Percentiles rank a stretch among this genome's conserved stretches.
Evolutionary conservation across 2,888 invertebrate species (phyloP).

Genomic region (Silvanus unidentatus): DNA sequence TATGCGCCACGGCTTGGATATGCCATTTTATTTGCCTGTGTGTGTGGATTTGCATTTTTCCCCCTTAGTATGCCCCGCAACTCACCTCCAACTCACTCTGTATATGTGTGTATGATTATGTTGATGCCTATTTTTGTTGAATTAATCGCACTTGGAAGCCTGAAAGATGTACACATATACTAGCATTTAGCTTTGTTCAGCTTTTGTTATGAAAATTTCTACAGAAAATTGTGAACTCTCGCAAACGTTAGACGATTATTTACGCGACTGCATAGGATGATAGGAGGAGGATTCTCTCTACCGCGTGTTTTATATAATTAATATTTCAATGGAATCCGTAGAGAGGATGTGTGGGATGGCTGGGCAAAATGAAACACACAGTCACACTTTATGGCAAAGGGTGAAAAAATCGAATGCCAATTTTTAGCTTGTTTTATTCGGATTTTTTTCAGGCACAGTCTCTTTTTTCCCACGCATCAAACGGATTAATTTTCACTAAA

Average conservation of each 20-base stretch:
- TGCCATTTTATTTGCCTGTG: conserved; percentile 16
- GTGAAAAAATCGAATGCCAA: no score
- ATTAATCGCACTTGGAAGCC: conserved; percentile 23
- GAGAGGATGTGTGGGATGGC: conserved; percentile 30
- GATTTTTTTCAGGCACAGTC: no score
- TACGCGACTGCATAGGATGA: conserved; percentile 29
- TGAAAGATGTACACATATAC: conserved; percentile 13
- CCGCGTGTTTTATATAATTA: no score
- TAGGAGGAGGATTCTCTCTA: no score
- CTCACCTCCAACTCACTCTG: neutral
- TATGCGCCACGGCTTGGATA: conserved; percentile 24
- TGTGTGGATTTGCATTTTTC: no score
- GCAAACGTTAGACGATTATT: conserved; percentile 21
- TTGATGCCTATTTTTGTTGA: conserved; percentile 11
- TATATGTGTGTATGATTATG: no score
- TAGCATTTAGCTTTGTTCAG: conserved; percentile 6
- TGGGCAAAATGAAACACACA: no score
- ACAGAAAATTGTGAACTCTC: conserved; percentile 31
- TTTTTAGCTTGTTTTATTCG: no score
- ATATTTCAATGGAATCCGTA: no score
- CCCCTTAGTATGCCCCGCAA: conserved; percentile 4
- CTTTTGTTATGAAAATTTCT: conserved; percentile 31
- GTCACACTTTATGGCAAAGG: no score
- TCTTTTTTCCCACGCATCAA: neutral
- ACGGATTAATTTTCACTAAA: no score